phyloP scores from a whole-genome alignment of 2,113 vertebrate species.

The Alectura lathami region DNA sequence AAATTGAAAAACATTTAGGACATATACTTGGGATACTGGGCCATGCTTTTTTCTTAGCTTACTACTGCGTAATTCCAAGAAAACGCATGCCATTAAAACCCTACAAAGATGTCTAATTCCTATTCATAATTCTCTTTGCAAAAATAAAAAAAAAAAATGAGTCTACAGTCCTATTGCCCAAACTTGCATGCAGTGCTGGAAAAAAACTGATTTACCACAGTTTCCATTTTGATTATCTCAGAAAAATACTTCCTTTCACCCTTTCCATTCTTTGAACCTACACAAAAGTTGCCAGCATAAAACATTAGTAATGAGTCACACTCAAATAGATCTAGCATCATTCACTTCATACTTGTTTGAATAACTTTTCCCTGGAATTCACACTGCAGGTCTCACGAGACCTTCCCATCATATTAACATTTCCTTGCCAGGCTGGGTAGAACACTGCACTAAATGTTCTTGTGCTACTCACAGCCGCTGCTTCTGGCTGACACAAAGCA shows the following conservation, averaged over 20 bases:
- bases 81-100: not conserved
- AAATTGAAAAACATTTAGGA: not conserved
- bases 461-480: not conserved
- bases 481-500: not conserved
- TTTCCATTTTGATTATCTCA: not conserved
- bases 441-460: not conserved
- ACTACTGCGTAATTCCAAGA: not conserved
- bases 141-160: not conserved
- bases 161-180: not conserved
- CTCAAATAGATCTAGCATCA: not conserved
- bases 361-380: slow-evolving; percentile 1
- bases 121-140: not conserved
- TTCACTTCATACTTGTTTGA: not conserved
- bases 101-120: not conserved
- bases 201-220: not conserved
- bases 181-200: not conserved
- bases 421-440: not conserved
- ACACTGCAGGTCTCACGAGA: not conserved
- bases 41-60: not conserved
- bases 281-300: not conserved
- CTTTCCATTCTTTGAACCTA: not conserved
- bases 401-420: not conserved
- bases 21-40: not conserved
- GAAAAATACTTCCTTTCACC: not conserved
- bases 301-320: not conserved